Evolutionary conservation across 2,113 vertebrate genomes (phyloP), one percentile per base, ranked within the genome.

Genomic region (Burhinus oedicnemus): DNA sequence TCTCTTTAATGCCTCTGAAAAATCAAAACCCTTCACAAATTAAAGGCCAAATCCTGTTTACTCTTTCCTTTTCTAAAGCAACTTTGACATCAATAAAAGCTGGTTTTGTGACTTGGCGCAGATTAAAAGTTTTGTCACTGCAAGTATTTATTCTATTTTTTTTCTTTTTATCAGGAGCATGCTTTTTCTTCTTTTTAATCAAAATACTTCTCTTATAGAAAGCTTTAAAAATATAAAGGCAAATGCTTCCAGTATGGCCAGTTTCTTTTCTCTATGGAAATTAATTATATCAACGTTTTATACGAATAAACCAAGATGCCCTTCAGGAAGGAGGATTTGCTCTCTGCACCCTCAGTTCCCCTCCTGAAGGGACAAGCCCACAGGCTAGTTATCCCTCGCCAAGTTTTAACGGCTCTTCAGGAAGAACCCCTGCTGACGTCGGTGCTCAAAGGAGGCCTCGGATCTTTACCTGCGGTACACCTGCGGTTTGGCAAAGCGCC

Each of bases 1-100:
- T 91, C 95, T 96, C 66, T 96, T 95, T 94, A 96, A 93, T 55
- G 78, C 87, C 74, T 77, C 82, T 19, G 84, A 92, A 93, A 94
- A 94, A 95, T 93, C 91, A 95, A 95, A 89, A 13, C 72, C 51
- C 84, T 88, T 84, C 93, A 88, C 66, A 95, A 97, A 95, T 97
- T 88, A 91, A 93, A 95, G 95, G 95, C 84, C 93, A 97, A 94
- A 96, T 95, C 89, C 91, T 95, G 91, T 94, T 97, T 96, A 95
- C 86, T 93, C 84, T 70, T 93, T 54, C 84, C 38, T 93, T 93
- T 76, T 83, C 78, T 83, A 77, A 91, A 94, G 87, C 82, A 85
- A 80, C n/a, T 95, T 68, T 91, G 91, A 95, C 95, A 94, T 95
- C 87, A 91, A n/a, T 79, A 85, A 96, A 84, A 54, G 23, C 81